Evolutionary conservation across 2,113 vertebrate genomes (phyloP), one percentile per base, ranked within the genome.

Genomic region (Halcyon malimbica): DNA sequence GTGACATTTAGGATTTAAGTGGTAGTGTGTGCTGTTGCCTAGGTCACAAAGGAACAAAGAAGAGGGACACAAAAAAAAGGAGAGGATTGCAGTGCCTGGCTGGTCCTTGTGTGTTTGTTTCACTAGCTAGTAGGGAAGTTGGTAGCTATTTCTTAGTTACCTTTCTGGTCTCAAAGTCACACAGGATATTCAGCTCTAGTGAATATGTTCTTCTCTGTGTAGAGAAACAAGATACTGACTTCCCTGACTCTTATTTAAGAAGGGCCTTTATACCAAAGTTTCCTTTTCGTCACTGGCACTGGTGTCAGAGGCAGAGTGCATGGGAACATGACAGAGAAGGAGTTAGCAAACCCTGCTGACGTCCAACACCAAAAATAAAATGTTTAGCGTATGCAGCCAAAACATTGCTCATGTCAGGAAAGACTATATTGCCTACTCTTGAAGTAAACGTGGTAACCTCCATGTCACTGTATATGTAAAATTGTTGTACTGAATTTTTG

Each of bases 71-170:
- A 44, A 25, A 48, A 48, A n/a, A n/a, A 1, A 6, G 5, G 11
- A 1, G 3, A 3, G 11, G 5, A 62, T 67, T 2, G 1, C 21
- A 42, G 53, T 16, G 31, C 25, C 23, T 26, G 76, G 35, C 17
- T 77, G 54, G 57, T 64, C 44, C 35, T 13, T 41, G 12, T 1
- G 2, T 18, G 20, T 68, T 73, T 18, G 20, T 68, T 73, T 51
- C 62, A 35, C n/a, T 31, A 53, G 10, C 16, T 73, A 51, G 18
- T 46, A 16, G 15, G 37, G 46, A 74, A 67, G 14, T 51, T 60
- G 13, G 42, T 41, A 24, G 18, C 57, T 83, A 3, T 69, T 75
- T 83, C 39, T 77, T 42, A 39, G 25, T n/a, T 51, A 18, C 11
- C 9, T 28, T 83, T 68, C 73, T 67, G 19, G 7, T 86, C 50